Conservation (phyloP, 1,140 invertebrate genomes). For the Cyclargus thomasi region DNA sequence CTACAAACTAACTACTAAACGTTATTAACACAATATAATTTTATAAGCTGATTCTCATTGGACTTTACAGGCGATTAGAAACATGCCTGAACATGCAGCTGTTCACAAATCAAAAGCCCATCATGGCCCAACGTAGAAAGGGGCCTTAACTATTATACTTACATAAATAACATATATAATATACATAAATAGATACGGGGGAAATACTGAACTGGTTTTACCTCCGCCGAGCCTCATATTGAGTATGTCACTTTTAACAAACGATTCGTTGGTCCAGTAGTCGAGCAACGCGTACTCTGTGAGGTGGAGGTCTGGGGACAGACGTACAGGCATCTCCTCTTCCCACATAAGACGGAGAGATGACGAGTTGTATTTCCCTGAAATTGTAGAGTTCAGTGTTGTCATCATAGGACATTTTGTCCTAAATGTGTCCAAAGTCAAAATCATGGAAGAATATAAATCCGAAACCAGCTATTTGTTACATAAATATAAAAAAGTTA, state of each 20-base stretch:
- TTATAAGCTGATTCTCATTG: no score
- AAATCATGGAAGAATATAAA: no score
- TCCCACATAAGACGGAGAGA: constrained; percentile 86
- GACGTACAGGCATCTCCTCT: constrained; percentile 81
- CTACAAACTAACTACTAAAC: no score
- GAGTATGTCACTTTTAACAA: constrained; percentile 79
- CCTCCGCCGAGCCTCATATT: constrained; percentile 83
- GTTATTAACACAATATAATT: no score
- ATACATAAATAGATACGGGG: background rate
- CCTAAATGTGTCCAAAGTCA: no score
- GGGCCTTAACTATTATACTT: constrained; percentile 7
- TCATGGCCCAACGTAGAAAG: background rate
- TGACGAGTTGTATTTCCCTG: constrained; percentile 87
- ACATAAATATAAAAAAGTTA: no score
- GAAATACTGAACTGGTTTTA: constrained; percentile 34
- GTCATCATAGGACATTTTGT: no score
- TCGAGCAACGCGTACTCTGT: constrained; percentile 86
- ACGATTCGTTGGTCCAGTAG: constrained; percentile 82
- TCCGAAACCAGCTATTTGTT: no score
- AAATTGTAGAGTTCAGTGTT: constrained; percentile 15
- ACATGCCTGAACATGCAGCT: background rate
- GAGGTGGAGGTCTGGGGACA: constrained; percentile 86
- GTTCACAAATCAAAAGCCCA: background rate
- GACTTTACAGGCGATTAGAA: no score
- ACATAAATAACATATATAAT: constrained; percentile 8